A percentile compares a stretch with the other conserved stretches of the same genome.
These are phyloP conservation scores for Xiphophorus hellerii DNA, from an alignment of 2,113 vertebrate genomes.

Conservation along the genomic window DNA sequence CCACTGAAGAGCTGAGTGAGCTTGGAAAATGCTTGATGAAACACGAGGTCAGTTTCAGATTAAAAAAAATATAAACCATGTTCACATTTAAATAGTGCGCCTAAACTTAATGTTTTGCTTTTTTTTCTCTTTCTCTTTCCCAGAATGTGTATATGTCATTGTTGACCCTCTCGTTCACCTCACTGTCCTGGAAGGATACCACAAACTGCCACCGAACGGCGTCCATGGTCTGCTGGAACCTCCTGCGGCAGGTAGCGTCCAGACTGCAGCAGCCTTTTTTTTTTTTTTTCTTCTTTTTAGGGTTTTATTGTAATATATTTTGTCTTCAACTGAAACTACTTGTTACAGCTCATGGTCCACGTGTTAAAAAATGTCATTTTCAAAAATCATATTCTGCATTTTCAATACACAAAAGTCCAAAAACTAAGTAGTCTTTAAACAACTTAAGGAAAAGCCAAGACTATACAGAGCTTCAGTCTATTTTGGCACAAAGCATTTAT, in stretches of 20 bases:
- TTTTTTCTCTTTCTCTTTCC: neutral
- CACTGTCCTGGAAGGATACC: slow-evolving; percentile 94
- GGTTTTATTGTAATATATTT: too few relatives aligned
- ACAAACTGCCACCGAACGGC: slow-evolving; percentile 91
- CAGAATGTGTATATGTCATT: slow-evolving; percentile 91
- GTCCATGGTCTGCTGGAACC: slow-evolving; percentile 92
- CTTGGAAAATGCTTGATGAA: slow-evolving; percentile 92
- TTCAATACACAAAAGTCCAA: too few relatives aligned
- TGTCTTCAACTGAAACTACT: too few relatives aligned
- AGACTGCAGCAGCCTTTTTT: neutral
- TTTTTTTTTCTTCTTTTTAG: neutral
- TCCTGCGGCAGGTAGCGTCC: slow-evolving; percentile 87
- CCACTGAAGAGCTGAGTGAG: slow-evolving; percentile 87
- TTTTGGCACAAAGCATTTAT: too few relatives aligned
- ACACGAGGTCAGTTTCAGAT: slow-evolving; percentile 83
- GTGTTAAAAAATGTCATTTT: too few relatives aligned
- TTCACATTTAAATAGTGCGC: neutral
- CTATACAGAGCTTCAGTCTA: too few relatives aligned
- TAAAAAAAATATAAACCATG: too few relatives aligned
- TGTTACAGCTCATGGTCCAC: too few relatives aligned
- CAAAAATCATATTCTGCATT: too few relatives aligned
- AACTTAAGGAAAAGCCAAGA: too few relatives aligned
- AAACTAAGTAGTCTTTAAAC: too few relatives aligned
- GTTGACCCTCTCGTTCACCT: slow-evolving; percentile 89
- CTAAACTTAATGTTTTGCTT: neutral